Base-by-base conservation (phyloP, 1,140 invertebrate species). In the Melanaphis sacchari region DNA sequence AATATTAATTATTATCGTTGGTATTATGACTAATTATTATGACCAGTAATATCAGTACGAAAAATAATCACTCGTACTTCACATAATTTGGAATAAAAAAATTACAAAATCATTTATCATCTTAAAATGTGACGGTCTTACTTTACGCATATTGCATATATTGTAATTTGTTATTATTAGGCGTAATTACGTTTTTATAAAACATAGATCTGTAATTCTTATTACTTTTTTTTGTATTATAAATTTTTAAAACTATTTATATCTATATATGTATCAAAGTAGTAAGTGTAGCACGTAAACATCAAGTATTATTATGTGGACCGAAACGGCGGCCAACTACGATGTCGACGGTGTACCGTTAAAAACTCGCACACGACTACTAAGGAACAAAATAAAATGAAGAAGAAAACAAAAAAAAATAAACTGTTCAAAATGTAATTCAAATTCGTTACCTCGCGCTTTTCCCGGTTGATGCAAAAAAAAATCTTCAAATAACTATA, bases 321-420 rank as follows among this genome's bases (percentile, higher is more conserved):
- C 84, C 84, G 41, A 85, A 85, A 85, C 84, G 84, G 59, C 5
- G 15, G 31, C 31, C 31, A 76, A 43, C 46, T 49, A 2, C 15
- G 46, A 49, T 49, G 15, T 49, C 41, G 84, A 85, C 40, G 40
- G 40, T 40, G 38, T 85, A 41, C 84, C 84, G 84, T 85, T 85
- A 85, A 43, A 41, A 85, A 31, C 9, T 1, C 84, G 41, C 84
- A 31, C 40, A 43, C 26, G n/a, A 26, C 24, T 46, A 85, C 26
- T 18, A 5, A 85, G 9, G 4, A 85, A 85, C 26, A 15, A 21
- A 41, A 85, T 9, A 43, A 43, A 31, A 85, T 1, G 84, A 31
- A 76, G 59, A 76, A 76, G 59, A 76, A 76, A n/a, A 66, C 26
- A 76, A n/a, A 43, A 43, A 85, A 43, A 85, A 85, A 85, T 43